These are phyloP conservation scores for Megatriorchis doriae DNA, from an alignment of 2,113 vertebrate genomes.

Conservation along the genomic window DNA sequence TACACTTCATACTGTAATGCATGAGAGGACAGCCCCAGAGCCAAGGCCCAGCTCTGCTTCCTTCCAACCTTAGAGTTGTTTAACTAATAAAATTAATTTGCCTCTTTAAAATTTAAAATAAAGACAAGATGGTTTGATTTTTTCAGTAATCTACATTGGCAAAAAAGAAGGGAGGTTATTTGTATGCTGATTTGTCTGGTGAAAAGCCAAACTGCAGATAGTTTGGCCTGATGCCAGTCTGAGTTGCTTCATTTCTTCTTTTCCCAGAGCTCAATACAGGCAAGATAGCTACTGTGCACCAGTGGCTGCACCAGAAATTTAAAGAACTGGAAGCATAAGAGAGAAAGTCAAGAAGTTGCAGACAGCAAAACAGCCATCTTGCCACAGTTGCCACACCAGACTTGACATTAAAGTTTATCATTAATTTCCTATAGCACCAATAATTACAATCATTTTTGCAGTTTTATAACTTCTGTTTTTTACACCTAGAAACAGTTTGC, in stretches of 20 bases:
- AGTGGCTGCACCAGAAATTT: not conserved
- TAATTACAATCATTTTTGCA: not conserved
- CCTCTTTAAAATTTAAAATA: constrained; percentile 60
- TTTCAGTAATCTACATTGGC: constrained; percentile 39
- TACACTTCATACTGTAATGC: constrained; percentile 28
- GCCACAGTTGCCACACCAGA: not conserved
- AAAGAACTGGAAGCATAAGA: not conserved
- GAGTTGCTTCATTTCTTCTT: not conserved
- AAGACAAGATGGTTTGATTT: constrained; percentile 56
- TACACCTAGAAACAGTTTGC: not conserved
- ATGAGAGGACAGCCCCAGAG: not conserved
- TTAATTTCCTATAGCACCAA: not conserved
- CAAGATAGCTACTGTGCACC: not conserved
- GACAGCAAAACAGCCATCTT: not conserved
- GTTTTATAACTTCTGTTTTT: not conserved
- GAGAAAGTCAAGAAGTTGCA: not conserved
- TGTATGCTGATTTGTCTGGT: constrained; percentile 12
- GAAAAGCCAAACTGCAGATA: constrained; percentile 28
- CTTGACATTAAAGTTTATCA: not conserved
- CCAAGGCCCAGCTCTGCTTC: not conserved
- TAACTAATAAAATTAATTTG: constrained; percentile 65
- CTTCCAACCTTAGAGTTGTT: not conserved
- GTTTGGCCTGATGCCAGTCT: not conserved
- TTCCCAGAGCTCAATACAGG: not conserved
- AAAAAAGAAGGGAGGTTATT: constrained; percentile 41